Base-by-base conservation (phyloP, 1,140 invertebrate genomes). In the Pteromalus puparum region DNA sequence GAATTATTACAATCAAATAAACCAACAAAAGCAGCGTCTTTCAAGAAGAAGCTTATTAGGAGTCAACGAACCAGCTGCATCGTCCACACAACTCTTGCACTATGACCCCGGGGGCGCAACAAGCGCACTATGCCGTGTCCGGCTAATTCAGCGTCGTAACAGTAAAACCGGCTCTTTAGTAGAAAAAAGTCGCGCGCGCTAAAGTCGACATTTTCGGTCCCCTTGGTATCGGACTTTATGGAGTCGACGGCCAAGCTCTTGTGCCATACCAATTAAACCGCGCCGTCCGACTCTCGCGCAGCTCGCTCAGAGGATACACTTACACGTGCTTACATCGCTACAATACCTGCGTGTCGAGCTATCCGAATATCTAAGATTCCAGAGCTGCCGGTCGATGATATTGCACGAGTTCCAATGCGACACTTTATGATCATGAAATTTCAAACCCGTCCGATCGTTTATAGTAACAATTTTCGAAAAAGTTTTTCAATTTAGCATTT, bases 131-230 rank as follows among this genome's bases (percentile, higher is more conserved):
- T n/a, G n/a, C 21, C 67, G 67, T 30, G 26, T 70, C 12, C 67
- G 10, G 38, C 34, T 61, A 61, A 61, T 61, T 61, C 21, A 61
- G n/a, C 87, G 86, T 87, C 87, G 88, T 88, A 90, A 90, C 89
- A 88, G 88, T 89, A 87, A 90, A 91, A 91, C 89, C 89, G 88
- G 89, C 90, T 91, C 88, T 90, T 90, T 87, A 89, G 48, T 70
- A 6, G 67, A 70, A 70, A 70, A 30, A 30, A 30, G n/a, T 70
- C 26, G 26, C 10, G 67, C n/a, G 67, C 26, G 10, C 24, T 21
- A 48, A 48, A 61, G 18, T 61, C 53, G 67, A 70, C 67, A 18
- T 28, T 70, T 70, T 70, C 67, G 67, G 67, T 70, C 15, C 26
- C 13, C 67, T 18, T 13, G 53, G 18, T n/a, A 61, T 61, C 4